Percentiles rank a stretch among this genome's conserved stretches.
phyloP scores from a whole-genome alignment of 2,113 vertebrate genomes.

The Tetrax tetrax region DNA sequence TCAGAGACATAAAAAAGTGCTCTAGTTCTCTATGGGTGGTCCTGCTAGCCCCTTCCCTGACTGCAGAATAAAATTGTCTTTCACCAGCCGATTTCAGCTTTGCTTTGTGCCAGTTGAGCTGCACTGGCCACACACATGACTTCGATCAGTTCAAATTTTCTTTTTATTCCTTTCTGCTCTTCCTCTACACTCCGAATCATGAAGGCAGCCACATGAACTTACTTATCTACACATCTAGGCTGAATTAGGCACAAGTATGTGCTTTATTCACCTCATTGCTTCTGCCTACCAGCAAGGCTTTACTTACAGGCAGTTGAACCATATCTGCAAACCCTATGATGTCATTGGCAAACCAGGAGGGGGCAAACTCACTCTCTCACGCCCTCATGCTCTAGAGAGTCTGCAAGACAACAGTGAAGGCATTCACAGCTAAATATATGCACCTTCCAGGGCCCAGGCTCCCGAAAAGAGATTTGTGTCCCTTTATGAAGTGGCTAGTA shows the following conservation, averaged over 20 bases:
- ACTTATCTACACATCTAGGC: background rate
- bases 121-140: accelerated
- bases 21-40: background rate
- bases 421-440: background rate
- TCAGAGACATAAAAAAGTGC: background rate
- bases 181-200: background rate
- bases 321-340: background rate
- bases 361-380: background rate
- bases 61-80: background rate
- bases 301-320: background rate
- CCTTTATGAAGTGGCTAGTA: background rate
- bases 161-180: background rate
- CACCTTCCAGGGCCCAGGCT: background rate
- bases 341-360: background rate
- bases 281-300: background rate
- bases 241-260: background rate
- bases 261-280: background rate
- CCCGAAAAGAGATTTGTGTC: background rate
- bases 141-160: background rate
- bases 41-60: background rate
- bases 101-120: background rate
- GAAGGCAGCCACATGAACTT: background rate
- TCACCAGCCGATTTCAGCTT: background rate
- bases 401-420: background rate
- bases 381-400: background rate